Percentiles rank a stretch among this genome's conserved stretches.
Evolutionary conservation across 1,140 invertebrate species (phyloP).

Genomic region (Bradysia coprophila): DNA sequence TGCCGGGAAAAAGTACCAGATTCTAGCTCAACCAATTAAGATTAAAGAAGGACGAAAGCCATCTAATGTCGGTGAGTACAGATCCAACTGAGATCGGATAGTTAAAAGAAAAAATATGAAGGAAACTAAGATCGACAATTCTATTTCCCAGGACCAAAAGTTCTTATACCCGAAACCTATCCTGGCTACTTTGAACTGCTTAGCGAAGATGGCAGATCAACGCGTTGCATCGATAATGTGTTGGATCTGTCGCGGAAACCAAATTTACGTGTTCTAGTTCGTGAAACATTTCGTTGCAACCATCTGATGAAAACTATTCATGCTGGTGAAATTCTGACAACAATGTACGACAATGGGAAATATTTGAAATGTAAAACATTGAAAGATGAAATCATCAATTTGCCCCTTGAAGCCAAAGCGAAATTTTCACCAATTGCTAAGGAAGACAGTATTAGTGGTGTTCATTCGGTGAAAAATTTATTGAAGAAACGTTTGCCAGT

Average conservation of each 20-base stretch:
- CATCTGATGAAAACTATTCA: constrained; percentile 53
- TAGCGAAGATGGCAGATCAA: constrained; percentile 79
- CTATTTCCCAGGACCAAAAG: constrained; percentile 38
- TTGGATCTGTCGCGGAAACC: constrained; percentile 56
- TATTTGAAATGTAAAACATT: constrained; percentile 73
- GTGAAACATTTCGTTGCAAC: constrained; percentile 41
- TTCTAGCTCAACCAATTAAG: constrained; percentile 78
- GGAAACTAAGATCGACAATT: neutral
- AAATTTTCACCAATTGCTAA: constrained; percentile 79
- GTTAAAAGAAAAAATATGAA: neutral
- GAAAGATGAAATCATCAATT: constrained; percentile 62
- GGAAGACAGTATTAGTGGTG: constrained; percentile 82
- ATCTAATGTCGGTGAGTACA: constrained; percentile 41
- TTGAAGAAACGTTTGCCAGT: constrained; percentile 74
- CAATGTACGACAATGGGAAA: constrained; percentile 50
- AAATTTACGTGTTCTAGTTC: constrained; percentile 42
- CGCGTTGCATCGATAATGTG: constrained; percentile 76
- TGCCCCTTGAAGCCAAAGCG: constrained; percentile 70
- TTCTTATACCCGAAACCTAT: constrained; percentile 79
- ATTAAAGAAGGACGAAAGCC: constrained; percentile 60
- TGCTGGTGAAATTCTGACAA: constrained; percentile 47
- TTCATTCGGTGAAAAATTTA: constrained; percentile 72
- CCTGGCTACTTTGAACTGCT: constrained; percentile 85
- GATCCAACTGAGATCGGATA: neutral
- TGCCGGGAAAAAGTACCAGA: constrained; percentile 63